Conservation (phyloP, 1,140 invertebrate genomes). For the Protaetia brevitarsis region DNA sequence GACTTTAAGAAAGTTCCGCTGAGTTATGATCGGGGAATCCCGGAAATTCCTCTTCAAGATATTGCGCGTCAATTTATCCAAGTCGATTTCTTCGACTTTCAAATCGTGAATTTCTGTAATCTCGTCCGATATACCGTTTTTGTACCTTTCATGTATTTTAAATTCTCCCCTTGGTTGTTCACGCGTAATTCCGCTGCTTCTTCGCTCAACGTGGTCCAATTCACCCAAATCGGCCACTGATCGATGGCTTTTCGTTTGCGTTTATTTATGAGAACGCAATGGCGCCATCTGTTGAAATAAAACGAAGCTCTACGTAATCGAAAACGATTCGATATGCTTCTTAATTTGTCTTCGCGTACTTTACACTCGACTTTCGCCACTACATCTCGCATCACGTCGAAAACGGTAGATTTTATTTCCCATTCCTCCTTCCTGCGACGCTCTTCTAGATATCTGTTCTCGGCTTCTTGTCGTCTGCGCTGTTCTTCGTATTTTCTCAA, state of each 20-base stretch:
- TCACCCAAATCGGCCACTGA: slow-evolving; percentile 61
- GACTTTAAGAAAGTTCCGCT: slow-evolving; percentile 48
- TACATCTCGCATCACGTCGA: not conserved
- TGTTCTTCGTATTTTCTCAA: slow-evolving; percentile 51
- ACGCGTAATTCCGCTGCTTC: slow-evolving; percentile 53
- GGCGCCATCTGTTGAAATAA: slow-evolving; percentile 51
- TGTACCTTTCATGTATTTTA: slow-evolving; percentile 57
- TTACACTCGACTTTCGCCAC: slow-evolving; percentile 43
- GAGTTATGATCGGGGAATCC: slow-evolving; percentile 38
- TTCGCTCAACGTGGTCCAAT: slow-evolving; percentile 50
- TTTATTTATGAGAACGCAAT: slow-evolving; percentile 41
- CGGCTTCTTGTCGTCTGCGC: too few relatives aligned
- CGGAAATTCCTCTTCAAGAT: slow-evolving; percentile 50
- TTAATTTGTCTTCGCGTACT: slow-evolving; percentile 46
- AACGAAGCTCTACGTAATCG: slow-evolving; percentile 36
- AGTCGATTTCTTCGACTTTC: slow-evolving; percentile 47
- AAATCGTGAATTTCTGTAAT: slow-evolving; percentile 47
- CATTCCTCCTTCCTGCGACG: not conserved
- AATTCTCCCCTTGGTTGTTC: slow-evolving; percentile 52
- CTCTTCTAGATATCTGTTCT: too few relatives aligned
- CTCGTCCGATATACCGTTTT: slow-evolving; percentile 48
- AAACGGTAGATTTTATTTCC: not conserved
- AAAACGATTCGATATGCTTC: slow-evolving; percentile 22
- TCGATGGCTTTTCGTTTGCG: slow-evolving; percentile 54
- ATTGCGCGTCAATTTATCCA: slow-evolving; percentile 52